phyloP scores from a whole-genome alignment of 2,888 invertebrate genomes.

The Nebria salina region DNA sequence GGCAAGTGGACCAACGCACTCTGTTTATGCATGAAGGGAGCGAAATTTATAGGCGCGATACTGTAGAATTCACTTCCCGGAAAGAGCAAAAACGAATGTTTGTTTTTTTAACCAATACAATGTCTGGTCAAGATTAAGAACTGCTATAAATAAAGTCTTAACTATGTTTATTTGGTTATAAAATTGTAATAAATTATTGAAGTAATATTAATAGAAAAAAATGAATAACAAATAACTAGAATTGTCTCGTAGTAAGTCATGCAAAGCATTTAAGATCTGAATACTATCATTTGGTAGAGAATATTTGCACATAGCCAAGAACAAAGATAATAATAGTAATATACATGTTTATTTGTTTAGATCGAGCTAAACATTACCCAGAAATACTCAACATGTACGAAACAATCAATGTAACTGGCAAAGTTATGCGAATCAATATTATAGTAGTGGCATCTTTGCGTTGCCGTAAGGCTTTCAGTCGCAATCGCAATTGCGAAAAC shows the following conservation, averaged over 20 bases:
- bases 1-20: constrained; percentile 33
- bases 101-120: background rate
- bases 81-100: constrained; percentile 9
- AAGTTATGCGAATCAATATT: background rate
- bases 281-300: background rate
- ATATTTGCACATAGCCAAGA: background rate
- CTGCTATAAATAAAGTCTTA: background rate
- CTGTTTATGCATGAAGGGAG: constrained; percentile 38
- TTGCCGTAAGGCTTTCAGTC: background rate
- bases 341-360: background rate
- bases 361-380: background rate
- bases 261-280: background rate
- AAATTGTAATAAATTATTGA: no score
- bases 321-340: background rate
- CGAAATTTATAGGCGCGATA: constrained; percentile 30
- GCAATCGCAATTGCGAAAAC: background rate
- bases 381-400: background rate
- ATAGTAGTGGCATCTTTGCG: background rate
- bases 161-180: no score
- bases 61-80: background rate
- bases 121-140: constrained; percentile 13
- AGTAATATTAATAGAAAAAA: no score
- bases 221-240: no score
- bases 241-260: no score
- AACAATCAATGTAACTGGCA: background rate